A percentile compares a stretch with the other conserved stretches of the same genome.
Conservation (phyloP, 2,797 vertebrate species). For the Scolopax rusticola region DNA sequence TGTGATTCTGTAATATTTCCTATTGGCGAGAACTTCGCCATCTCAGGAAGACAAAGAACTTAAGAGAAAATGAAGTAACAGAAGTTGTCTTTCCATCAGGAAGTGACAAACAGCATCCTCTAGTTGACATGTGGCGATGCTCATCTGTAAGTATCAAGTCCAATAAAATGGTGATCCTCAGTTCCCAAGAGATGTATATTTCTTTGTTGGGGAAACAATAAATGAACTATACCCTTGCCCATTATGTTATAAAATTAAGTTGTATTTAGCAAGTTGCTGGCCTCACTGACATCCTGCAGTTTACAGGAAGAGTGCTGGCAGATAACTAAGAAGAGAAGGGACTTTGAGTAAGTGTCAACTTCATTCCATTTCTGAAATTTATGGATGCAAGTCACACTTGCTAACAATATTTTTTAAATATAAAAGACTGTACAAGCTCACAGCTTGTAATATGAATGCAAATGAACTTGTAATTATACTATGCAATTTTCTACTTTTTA, state of each 20-base stretch:
- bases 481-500: conserved; percentile 81
- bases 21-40: neutral
- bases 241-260: neutral
- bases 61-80: neutral
- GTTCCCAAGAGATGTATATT: neutral
- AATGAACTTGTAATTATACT: conserved; percentile 86
- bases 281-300: neutral
- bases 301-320: neutral
- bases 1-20: neutral
- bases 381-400: conserved; percentile 76
- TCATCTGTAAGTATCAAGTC: neutral
- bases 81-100: neutral
- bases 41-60: neutral
- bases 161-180: neutral
- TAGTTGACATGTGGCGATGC: neutral
- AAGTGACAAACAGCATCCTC: neutral
- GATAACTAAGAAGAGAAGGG: neutral
- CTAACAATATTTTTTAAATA: conserved; percentile 74
- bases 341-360: neutral
- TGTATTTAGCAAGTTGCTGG: neutral
- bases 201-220: neutral
- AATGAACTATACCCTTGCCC: neutral
- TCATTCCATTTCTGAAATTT: conserved; percentile 56
- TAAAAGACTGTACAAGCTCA: conserved; percentile 78
- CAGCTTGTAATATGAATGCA: conserved; percentile 84